Evolutionary conservation across 1,140 invertebrate genomes (phyloP).

Genomic region (Samia ricini): DNA sequence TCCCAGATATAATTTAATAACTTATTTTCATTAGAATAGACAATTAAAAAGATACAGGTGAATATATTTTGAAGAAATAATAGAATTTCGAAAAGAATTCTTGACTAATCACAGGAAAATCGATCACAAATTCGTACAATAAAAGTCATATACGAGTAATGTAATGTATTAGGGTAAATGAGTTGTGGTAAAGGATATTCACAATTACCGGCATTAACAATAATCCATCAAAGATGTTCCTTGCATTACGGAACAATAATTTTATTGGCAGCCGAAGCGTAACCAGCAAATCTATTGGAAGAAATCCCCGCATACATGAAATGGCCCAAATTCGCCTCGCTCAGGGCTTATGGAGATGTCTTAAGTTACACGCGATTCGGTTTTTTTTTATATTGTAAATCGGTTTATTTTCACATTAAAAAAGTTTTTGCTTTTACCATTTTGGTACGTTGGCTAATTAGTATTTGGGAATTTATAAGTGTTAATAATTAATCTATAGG

Average conservation of each 20-base stretch:
- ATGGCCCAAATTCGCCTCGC: conserved; percentile 46
- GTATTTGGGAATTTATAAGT: too few species aligned
- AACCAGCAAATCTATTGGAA: conserved; percentile 58
- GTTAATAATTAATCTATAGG: conserved; percentile 2
- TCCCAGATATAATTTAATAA: too few species aligned
- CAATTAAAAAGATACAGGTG: too few species aligned
- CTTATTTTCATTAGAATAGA: too few species aligned
- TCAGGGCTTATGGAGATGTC: conserved; percentile 19
- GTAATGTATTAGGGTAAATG: background rate
- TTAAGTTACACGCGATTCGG: background rate
- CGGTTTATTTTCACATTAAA: too few species aligned
- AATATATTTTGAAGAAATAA: background rate
- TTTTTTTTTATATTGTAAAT: background rate
- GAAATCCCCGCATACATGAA: conserved; percentile 46
- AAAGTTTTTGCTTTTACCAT: too few species aligned
- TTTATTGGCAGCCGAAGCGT: conserved; percentile 46
- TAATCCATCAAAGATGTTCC: conserved; percentile 27
- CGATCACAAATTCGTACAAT: background rate
- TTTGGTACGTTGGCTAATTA: too few species aligned
- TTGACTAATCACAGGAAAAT: too few species aligned
- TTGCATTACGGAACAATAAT: conserved; percentile 27
- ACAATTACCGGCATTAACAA: background rate
- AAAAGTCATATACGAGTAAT: background rate
- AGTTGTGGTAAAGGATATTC: background rate
- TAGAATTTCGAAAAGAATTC: background rate